Evolutionary conservation across 2,888 invertebrate genomes (phyloP), one percentile per base, ranked within the genome.

Genomic region (Drosophila vallismaia): DNA sequence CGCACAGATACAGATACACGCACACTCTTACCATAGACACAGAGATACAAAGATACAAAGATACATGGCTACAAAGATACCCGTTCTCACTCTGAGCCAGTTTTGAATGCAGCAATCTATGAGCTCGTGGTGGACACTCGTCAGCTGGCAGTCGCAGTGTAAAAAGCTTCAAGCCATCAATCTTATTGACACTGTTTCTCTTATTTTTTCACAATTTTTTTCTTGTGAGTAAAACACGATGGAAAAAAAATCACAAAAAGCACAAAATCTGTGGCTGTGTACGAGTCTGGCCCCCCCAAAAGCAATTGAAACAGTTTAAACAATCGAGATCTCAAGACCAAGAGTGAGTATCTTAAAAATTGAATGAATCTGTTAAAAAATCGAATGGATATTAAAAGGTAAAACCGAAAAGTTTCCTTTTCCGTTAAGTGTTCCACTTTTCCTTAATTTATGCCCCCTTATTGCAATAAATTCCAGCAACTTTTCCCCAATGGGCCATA

Each of bases 161-260:
- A 55, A 64, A 78, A 58, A 71, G 72, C 79, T 72, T 67, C 51
- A 59, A 87, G 81, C 89, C 90, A 90, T 89, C 90, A 90, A 89
- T 89, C 90, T 90, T 90, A 88, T 89, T 90, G 90, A 88, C 89
- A 90, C 89, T 88, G 88, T 88, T 89, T 66, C 68, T 66, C 33
- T 68, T 54, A 38, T 64, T 64, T 63, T 60, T 60, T 63, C 48
- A 59, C 48, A 59, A 28, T 36, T 45, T 49, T 62, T 49, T 62
- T 14, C 24, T 57, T 72, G 50, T 26, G 52, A 57, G 54, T 71
- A 70, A 80, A 76, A 73, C 63, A 62, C 74, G 64, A 75, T 45
- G 56, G 71, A 78, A 70, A 71, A 56, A 42, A 48, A 74, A 64
- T 5, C 6, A 6, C 5, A 28, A 28, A 53, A 19, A 19, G 19